Percentiles rank a stretch among this genome's conserved stretches.
These are phyloP conservation scores for Lindbergichthys nudifrons DNA, from an alignment of 2,797 vertebrate species.

Conservation along the genomic window DNA sequence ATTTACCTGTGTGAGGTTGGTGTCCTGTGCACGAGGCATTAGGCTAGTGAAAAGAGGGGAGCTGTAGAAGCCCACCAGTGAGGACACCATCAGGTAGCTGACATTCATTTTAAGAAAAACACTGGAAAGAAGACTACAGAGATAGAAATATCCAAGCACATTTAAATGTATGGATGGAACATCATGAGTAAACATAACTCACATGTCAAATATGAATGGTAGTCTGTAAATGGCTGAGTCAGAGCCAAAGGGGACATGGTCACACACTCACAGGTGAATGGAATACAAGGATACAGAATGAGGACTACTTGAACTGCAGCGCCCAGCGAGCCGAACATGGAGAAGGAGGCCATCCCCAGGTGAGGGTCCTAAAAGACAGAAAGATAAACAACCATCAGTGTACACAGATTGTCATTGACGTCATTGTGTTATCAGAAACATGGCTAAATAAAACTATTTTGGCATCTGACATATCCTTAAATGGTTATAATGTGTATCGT, in stretches of 20 bases:
- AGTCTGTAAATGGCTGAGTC: slow-evolving; percentile 15
- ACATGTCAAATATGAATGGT: slow-evolving; percentile 5
- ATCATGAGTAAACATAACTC: slow-evolving; percentile 20
- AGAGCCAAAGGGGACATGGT: neutral
- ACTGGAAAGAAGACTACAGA: neutral
- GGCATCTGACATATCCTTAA: no score
- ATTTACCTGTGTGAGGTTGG: slow-evolving; percentile 93
- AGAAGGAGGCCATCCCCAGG: slow-evolving; percentile 95
- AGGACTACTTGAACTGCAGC: slow-evolving; percentile 95
- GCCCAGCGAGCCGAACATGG: slow-evolving; percentile 95
- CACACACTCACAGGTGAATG: neutral
- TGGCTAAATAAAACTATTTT: no score
- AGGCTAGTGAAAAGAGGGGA: slow-evolving; percentile 91
- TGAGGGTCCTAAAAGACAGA: slow-evolving; percentile 86
- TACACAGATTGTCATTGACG: no score
- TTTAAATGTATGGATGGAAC: neutral
- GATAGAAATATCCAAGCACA: neutral
- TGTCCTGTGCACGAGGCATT: slow-evolving; percentile 90
- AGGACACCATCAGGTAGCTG: slow-evolving; percentile 97
- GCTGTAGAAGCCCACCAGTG: slow-evolving; percentile 96
- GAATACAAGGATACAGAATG: slow-evolving; percentile 95
- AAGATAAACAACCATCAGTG: neutral
- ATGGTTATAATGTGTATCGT: no score
- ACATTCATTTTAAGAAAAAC: slow-evolving; percentile 62
- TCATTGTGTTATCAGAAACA: no score